phyloP scores from a whole-genome alignment of 1,140 invertebrate species.

The Papilio polytes region DNA sequence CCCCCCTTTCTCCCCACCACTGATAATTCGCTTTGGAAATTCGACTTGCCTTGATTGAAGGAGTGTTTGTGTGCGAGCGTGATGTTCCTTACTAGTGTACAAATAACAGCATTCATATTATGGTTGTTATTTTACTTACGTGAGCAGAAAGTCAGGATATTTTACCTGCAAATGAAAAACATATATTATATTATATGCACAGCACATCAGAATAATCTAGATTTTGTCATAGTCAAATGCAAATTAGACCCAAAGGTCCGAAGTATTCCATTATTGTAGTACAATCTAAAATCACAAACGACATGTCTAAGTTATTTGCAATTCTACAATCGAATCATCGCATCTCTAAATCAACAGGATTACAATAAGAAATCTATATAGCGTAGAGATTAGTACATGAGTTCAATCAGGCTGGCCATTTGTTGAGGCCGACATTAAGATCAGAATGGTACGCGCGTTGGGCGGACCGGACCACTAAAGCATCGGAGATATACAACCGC shows the following conservation, averaged over 20 bases:
- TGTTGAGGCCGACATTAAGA: slow-evolving; percentile 64
- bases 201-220: background rate
- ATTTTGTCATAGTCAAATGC: no score
- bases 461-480: slow-evolving; percentile 70
- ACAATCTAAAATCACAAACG: background rate
- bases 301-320: background rate
- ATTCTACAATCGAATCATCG: slow-evolving; percentile 1
- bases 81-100: slow-evolving; percentile 62
- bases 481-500: slow-evolving; percentile 69
- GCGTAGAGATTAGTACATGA: slow-evolving; percentile 55
- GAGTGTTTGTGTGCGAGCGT: slow-evolving; percentile 59
- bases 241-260: background rate
- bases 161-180: slow-evolving; percentile 46
- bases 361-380: slow-evolving; percentile 20
- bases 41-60: slow-evolving; percentile 76
- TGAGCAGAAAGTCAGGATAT: background rate
- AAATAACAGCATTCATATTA: slow-evolving; percentile 54
- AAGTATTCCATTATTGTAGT: background rate
- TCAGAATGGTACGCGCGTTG: slow-evolving; percentile 49
- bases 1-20: slow-evolving; percentile 79
- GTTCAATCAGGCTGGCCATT: slow-evolving; percentile 75
- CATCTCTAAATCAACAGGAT: slow-evolving; percentile 20
- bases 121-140: slow-evolving; percentile 46
- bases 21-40: slow-evolving; percentile 80
- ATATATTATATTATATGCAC: background rate